Evolutionary conservation across 2,797 vertebrate genomes (phyloP).

Genomic region (Peromyscus melanophrys): DNA sequence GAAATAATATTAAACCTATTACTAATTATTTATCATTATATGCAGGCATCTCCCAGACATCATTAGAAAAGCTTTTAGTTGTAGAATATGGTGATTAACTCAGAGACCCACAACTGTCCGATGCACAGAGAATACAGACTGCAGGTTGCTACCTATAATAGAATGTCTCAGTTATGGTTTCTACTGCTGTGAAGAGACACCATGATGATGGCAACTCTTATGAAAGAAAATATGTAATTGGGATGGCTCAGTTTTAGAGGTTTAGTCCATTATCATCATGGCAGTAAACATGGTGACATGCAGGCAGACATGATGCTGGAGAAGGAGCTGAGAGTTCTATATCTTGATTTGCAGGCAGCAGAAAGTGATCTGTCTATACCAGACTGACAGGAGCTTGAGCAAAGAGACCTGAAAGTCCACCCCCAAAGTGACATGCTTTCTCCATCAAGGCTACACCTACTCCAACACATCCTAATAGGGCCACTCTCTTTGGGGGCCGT

Average conservation of each 20-base stretch:
- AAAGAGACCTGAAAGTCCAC: background rate
- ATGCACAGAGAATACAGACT: background rate
- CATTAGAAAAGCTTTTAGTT: background rate
- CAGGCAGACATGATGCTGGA: background rate
- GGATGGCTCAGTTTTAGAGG: background rate
- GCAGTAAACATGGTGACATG: background rate
- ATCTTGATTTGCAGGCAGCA: background rate
- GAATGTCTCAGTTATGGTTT: background rate
- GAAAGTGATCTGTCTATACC: background rate
- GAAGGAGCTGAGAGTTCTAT: background rate
- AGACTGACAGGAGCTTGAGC: background rate
- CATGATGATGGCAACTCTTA: background rate
- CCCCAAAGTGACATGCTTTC: background rate
- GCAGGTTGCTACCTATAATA: background rate
- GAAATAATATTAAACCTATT: background rate
- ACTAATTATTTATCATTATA: background rate
- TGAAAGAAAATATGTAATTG: background rate
- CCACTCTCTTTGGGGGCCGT: background rate
- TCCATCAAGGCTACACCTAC: background rate
- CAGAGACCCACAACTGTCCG: background rate
- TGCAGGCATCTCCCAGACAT: background rate
- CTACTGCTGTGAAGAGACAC: background rate
- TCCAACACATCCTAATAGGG: background rate
- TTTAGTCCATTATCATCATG: background rate
- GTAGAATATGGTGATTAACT: background rate